Conservation (phyloP, 1,140 invertebrate species). For the Platorchestia sp. region DNA sequence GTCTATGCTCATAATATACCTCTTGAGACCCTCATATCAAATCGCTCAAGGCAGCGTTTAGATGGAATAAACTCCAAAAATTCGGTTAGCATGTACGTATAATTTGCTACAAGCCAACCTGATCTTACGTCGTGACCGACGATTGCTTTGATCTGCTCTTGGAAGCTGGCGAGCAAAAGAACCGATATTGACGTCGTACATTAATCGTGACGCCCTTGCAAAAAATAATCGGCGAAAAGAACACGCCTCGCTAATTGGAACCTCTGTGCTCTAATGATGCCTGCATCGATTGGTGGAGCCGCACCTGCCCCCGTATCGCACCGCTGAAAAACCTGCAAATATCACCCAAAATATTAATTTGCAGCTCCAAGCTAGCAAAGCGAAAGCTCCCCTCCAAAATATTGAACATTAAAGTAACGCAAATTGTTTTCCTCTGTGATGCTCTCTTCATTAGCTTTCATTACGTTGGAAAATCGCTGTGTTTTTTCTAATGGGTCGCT, state of each 20-base stretch:
- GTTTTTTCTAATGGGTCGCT: too few species aligned
- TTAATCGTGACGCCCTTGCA: neutral
- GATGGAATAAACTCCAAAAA: too few species aligned
- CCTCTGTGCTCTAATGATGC: constrained; percentile 44
- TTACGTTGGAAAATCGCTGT: too few species aligned
- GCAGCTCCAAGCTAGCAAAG: neutral
- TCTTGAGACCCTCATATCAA: too few species aligned
- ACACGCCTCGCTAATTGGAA: constrained; percentile 4
- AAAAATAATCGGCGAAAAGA: constrained; percentile 6
- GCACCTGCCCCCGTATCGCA: neutral
- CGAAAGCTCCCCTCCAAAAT: too few species aligned
- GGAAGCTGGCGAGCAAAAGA: neutral
- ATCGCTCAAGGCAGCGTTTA: too few species aligned
- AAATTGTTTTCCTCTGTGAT: too few species aligned
- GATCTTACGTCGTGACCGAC: neutral
- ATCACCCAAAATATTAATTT: neutral
- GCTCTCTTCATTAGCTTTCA: too few species aligned
- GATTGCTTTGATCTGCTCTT: constrained; percentile 28
- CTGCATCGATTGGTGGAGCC: neutral
- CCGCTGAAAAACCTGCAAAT: neutral
- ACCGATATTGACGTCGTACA: constrained; percentile 39
- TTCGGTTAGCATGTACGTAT: too few species aligned
- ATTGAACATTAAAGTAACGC: too few species aligned
- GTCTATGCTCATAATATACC: too few species aligned
- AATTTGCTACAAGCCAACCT: neutral